These are phyloP conservation scores for Nasonia giraulti DNA, from an alignment of 1,140 invertebrate genomes.

Conservation along the genomic window DNA sequence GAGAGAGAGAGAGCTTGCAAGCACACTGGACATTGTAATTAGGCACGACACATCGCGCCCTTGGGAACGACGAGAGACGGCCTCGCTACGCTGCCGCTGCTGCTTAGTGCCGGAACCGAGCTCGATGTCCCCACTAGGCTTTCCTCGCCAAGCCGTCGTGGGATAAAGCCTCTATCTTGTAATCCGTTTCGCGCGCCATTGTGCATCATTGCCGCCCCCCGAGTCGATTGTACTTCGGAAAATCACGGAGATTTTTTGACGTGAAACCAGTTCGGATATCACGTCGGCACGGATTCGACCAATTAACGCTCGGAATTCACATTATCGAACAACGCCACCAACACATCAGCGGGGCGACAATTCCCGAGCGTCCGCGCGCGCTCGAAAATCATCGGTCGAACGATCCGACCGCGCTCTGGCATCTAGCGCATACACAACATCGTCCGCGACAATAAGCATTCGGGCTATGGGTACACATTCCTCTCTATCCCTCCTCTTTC, in stretches of 20 bases:
- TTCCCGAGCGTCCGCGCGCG: neutral
- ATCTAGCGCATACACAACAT: neutral
- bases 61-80: conserved; percentile 57
- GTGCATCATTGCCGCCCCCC: neutral
- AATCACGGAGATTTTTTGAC: too few relatives aligned
- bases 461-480: neutral
- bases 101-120: conserved; percentile 4
- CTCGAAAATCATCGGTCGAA: neutral
- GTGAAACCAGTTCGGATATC: too few relatives aligned
- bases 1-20: conserved; percentile 61
- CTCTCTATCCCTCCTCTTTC: neutral
- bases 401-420: neutral
- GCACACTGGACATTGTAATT: conserved; percentile 71
- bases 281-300: too few relatives aligned
- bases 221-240: too few relatives aligned
- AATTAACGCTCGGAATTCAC: neutral
- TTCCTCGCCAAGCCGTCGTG: neutral
- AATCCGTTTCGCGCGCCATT: neutral
- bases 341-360: neutral
- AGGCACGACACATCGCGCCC: conserved; percentile 71
- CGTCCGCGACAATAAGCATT: neutral
- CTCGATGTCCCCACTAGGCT: conserved; percentile 22
- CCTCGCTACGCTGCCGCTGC: neutral
- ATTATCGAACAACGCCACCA: neutral
- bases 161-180: conserved; percentile 1